Evolutionary conservation across 2,888 invertebrate genomes (phyloP), one percentile per base, ranked within the genome.

Genomic region (Cryptops parisi): DNA sequence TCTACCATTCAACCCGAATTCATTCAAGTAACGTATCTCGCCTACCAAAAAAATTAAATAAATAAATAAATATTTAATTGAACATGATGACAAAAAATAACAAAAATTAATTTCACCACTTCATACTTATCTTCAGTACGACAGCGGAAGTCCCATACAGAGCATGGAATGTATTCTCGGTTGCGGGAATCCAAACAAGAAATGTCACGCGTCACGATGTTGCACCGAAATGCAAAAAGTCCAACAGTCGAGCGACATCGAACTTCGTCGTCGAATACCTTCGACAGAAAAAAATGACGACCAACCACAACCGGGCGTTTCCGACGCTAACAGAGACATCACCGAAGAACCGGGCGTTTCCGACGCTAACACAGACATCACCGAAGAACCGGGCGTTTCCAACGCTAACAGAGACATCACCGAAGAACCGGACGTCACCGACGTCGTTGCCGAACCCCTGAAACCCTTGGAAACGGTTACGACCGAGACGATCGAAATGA

Each of bases 1-100:
- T 83, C 87, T 9, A 87, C 90, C 0, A 78, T 90, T 60, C 90
- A 90, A 65, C 89, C 90, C 0, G 90, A 90, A 68, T 90, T 89
- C 33, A 24, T 55, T 17, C 54, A 58, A 27, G 57, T 58, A 50
- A 57, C 4, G 46, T 12, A 5, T 52, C 50, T 41, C 17, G 17
- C 17, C 5, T 41, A n/a, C 9, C 17, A 2, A 40, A 43, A 23
- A 5, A 47, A 23, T 17, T 26, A 21, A 38, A 38, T 44, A 39
- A 25, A 39, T 51, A 22, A 4, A 12, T 23, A 24, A 22, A 40
- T 26, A 41, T 25, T 12, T 12, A 23, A 3, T 46, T 26, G n/a
- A 23, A 26, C 27, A 33, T 25, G 22, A 15, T 21, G 15, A 47
- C 17, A 23, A 23, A 9, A 15, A 9, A 9, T 33, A 23, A 22